phyloP scores from a whole-genome alignment of 2,113 vertebrate species.

The Oophaga pumilio region DNA sequence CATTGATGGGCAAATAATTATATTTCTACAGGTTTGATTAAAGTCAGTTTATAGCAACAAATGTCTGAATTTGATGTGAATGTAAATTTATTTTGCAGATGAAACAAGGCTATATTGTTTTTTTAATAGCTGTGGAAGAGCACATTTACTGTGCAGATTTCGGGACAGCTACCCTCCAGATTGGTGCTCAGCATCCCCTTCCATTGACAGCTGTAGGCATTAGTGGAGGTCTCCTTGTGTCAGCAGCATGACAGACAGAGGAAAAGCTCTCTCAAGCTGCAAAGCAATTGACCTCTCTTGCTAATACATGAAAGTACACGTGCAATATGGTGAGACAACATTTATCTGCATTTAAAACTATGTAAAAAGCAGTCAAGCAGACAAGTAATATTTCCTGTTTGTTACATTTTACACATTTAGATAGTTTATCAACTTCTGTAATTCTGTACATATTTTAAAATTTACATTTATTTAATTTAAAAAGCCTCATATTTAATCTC shows the following conservation, averaged over 20 bases:
- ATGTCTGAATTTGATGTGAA: not conserved
- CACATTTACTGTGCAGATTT: constrained; percentile 25
- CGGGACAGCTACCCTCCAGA: constrained; percentile 29
- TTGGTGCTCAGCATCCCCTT: constrained; percentile 27
- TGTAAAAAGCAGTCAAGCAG: not conserved
- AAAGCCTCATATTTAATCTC: too few species aligned
- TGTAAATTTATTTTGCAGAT: not conserved
- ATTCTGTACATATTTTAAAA: not conserved
- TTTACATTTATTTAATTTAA: too few species aligned
- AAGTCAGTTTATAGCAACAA: not conserved
- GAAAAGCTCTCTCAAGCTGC: constrained; percentile 7
- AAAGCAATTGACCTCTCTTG: constrained; percentile 7
- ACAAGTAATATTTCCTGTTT: not conserved
- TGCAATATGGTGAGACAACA: not conserved
- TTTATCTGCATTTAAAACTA: not conserved
- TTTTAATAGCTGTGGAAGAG: constrained; percentile 25
- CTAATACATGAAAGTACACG: not conserved
- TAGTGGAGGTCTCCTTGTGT: constrained; percentile 45
- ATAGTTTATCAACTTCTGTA: too few species aligned
- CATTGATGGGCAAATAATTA: not conserved
- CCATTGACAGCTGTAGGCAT: constrained; percentile 49
- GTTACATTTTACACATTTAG: not conserved
- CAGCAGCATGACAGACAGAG: constrained; percentile 38
- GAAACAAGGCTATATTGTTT: not conserved
- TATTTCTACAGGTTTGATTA: not conserved